These are phyloP conservation scores for Agapostemon virescens DNA, from an alignment of 2,888 invertebrate genomes.

Conservation along the genomic window DNA sequence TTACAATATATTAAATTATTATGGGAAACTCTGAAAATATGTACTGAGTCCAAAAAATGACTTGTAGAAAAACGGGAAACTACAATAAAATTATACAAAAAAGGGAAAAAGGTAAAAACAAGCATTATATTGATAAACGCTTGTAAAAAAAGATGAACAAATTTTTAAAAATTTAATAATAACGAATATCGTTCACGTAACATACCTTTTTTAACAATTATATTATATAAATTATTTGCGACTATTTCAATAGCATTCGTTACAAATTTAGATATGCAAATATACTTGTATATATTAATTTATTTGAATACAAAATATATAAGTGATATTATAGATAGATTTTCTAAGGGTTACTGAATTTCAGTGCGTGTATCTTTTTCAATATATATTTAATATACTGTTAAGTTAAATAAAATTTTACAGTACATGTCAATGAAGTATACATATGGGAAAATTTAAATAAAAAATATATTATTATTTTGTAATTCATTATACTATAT, in stretches of 20 bases:
- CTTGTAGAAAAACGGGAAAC: no score
- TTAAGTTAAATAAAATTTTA: conserved; percentile 13
- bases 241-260: background rate
- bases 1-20: background rate
- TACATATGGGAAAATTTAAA: conserved; percentile 21
- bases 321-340: background rate
- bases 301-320: background rate
- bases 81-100: background rate
- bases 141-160: no score
- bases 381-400: conserved; percentile 15
- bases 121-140: no score
- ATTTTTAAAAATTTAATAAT: background rate
- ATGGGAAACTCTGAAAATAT: no score
- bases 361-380: background rate
- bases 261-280: background rate
- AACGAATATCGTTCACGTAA: background rate
- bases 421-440: conserved; percentile 2
- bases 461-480: conserved; percentile 14
- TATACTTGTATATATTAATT: background rate
- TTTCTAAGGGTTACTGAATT: conserved; percentile 4
- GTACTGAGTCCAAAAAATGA: no score
- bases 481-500: conserved; percentile 55
- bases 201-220: background rate
- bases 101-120: no score
- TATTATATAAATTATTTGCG: background rate